Evolutionary conservation across 2,888 invertebrate species (phyloP), one percentile per base, ranked within the genome.

Genomic region (Argynnis bischoffii): DNA sequence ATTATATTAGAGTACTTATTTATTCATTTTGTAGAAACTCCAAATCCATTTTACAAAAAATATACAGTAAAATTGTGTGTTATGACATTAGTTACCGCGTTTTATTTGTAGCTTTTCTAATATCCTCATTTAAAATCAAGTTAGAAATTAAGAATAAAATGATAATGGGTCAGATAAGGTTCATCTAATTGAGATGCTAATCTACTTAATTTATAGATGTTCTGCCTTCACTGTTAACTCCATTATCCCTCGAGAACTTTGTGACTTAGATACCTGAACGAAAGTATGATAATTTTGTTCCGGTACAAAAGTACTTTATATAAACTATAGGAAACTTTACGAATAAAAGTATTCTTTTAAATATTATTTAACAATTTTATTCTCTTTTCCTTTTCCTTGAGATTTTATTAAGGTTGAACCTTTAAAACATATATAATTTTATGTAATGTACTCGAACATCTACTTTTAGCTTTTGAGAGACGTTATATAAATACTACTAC

Each of bases 311-410:
- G n/a, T 59, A 57, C 31, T 53, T 54, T 57, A 14, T 46, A 69
- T 46, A 57, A 55, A 47, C 47, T 51, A 61, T 51, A 60, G 51
- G 31, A 67, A 77, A 75, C 65, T 71, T 78, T 77, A 63, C 14
- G 53, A 56, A 64, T 67, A 81, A 55, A 55, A 55, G 41, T 55
- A 83, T 86, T 86, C 55, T 56, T 48, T 56, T 56, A 48, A 55
- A 56, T 64, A 46, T 18, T 57, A 57, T 47, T 21, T 47, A 11
- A 51, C 51, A 51, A 51, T 61, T 61, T 51, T 35, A 18, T 35
- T 51, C 14, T 50, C 31, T 35, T 50, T 4, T 6, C 18, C 3
- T 16, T 51, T 50, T 14, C 14, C 31, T 51, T 59, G 0, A n/a
- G n/a, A 26, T 18, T 59, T 11, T 26, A 47, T 46, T 15, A 46